A percentile compares a stretch with the other conserved stretches of the same genome.
phyloP scores from a whole-genome alignment of 2,113 vertebrate genomes.

The Hypanus sabinus region DNA sequence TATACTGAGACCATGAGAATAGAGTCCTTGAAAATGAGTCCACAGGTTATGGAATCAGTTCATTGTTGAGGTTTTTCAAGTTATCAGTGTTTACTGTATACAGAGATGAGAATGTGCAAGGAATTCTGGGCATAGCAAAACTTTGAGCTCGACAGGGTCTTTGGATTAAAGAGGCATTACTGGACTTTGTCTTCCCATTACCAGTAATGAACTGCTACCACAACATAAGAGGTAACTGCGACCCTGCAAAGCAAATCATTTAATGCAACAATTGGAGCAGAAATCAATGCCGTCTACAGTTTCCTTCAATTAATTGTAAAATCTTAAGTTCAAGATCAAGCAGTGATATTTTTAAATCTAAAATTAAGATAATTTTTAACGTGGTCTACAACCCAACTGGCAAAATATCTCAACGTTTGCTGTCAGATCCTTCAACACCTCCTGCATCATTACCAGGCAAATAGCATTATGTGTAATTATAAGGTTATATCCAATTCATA shows the following conservation, averaged over 20 bases:
- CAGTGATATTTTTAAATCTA: background rate
- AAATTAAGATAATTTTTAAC: constrained; percentile 4
- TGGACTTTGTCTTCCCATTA: background rate
- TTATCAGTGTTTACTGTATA: background rate
- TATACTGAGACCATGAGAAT: too few species aligned
- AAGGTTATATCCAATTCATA: background rate
- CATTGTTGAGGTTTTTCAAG: too few species aligned
- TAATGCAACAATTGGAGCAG: background rate
- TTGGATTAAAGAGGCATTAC: background rate
- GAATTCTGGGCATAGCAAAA: background rate
- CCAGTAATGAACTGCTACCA: background rate
- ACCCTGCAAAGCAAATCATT: background rate
- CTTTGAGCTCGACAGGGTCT: background rate
- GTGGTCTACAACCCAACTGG: background rate
- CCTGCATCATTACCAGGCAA: background rate
- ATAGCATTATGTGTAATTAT: background rate
- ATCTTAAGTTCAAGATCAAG: background rate
- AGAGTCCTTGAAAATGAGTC: too few species aligned
- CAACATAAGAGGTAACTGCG: background rate
- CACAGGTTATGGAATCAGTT: too few species aligned
- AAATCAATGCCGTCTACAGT: background rate
- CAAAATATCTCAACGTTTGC: background rate
- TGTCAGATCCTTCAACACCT: background rate
- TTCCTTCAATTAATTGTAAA: background rate
- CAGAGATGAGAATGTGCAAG: background rate